Conservation (phyloP, 2,888 invertebrate species). For the Napeogenes sylphis region DNA sequence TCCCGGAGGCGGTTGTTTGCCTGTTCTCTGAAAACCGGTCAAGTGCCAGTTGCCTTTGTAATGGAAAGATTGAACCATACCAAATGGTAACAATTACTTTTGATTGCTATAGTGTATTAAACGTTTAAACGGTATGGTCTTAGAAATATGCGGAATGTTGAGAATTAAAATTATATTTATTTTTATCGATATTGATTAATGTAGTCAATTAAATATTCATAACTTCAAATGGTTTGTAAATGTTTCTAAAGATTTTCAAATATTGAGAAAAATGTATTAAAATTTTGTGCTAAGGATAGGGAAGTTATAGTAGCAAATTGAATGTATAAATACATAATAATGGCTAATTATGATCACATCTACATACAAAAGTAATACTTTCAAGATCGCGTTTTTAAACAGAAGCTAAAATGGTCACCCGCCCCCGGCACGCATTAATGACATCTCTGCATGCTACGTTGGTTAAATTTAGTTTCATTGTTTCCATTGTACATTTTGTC, state of each 20-base stretch:
- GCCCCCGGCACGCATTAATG: slow-evolving; percentile 58
- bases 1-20: slow-evolving; percentile 29
- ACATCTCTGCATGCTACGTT: slow-evolving; percentile 49
- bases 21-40: slow-evolving; percentile 34
- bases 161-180: not conserved
- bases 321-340: slow-evolving; percentile 17
- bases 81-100: slow-evolving; percentile 29
- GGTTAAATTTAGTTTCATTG: slow-evolving; percentile 38
- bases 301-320: too few species aligned
- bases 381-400: slow-evolving; percentile 66
- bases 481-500: slow-evolving; percentile 33
- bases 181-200: slow-evolving; percentile 8
- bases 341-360: slow-evolving; percentile 24
- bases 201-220: not conserved
- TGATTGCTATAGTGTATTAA: slow-evolving; percentile 18
- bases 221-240: too few species aligned
- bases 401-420: slow-evolving; percentile 71
- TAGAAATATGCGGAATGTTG: not conserved
- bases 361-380: slow-evolving; percentile 49
- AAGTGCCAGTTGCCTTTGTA: slow-evolving; percentile 26
- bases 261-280: too few species aligned
- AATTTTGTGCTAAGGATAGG: too few species aligned
- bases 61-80: slow-evolving; percentile 28
- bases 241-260: too few species aligned
- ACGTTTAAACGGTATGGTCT: slow-evolving; percentile 7